These are phyloP conservation scores for Manacus vitellinus DNA, from an alignment of 2,113 vertebrate species.

Conservation along the genomic window DNA sequence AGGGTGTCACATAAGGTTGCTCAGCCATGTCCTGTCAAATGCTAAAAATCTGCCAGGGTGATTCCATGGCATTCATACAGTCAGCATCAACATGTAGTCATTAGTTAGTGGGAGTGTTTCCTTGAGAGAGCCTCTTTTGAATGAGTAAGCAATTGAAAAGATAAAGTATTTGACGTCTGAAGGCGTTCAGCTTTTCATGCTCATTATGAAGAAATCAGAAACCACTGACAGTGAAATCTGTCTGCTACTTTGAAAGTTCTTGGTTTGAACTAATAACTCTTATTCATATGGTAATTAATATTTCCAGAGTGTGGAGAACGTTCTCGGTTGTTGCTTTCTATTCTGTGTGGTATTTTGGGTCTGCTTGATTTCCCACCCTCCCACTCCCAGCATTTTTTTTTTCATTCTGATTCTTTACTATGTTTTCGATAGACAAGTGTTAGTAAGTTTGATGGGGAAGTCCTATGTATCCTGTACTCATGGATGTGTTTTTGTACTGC, in stretches of 20 bases:
- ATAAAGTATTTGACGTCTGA: neutral
- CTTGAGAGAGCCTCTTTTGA: neutral
- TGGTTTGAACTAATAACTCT: slow-evolving; percentile 24
- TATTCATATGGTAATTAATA: neutral
- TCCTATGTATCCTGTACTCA: neutral
- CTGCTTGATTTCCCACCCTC: neutral
- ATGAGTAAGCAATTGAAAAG: neutral
- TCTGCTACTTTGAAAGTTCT: neutral
- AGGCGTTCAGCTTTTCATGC: neutral
- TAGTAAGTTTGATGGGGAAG: neutral
- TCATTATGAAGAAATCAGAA: neutral
- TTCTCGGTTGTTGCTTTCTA: slow-evolving; percentile 1
- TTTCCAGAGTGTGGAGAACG: neutral
- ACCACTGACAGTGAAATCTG: neutral
- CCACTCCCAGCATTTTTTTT: neutral
- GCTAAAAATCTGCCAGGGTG: neutral
- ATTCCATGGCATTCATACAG: neutral
- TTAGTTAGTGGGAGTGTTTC: neutral
- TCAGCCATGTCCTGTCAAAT: neutral
- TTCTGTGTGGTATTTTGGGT: slow-evolving; percentile 45
- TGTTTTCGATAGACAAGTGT: neutral
- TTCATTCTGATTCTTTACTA: neutral
- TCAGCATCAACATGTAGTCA: neutral
- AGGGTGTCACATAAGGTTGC: neutral
- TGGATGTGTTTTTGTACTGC: slow-evolving; percentile 43